Evolutionary conservation across 2,888 invertebrate genomes (phyloP), one percentile per base, ranked within the genome.

Genomic region (Drosophila subquinaria): DNA sequence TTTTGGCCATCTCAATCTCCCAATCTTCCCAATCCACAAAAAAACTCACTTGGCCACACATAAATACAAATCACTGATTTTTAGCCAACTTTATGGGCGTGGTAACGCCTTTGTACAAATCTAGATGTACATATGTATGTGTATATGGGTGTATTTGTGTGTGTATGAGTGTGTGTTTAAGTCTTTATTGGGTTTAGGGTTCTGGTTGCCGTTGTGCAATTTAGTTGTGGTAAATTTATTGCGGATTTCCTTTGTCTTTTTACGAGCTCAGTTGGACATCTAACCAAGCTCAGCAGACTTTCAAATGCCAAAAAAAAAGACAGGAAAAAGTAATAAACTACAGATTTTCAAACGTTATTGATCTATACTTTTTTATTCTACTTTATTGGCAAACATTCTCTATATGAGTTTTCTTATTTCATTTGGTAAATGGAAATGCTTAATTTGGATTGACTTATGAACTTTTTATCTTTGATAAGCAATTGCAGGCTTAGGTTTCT

Each of bases 21-120:
- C 38, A 33, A 11, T 36, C 55, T 35, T 69, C 50, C 52, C 61
- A 45, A 45, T 48, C 50, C 65, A 23, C 23, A 23, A 27, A 57
- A 60, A 67, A 66, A 56, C 67, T 70, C 67, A 68, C 69, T 76
- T 61, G 71, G 82, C 80, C 76, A 87, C 84, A 87, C 80, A 82
- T 75, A 87, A 78, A 82, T 75, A 74, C 81, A 81, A 86, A 88
- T 86, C 88, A 82, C 88, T 82, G 88, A 82, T 78, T 86, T 81
- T 75, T 81, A 72, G 74, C 53, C 68, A 80, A 73, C 70, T 61
- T 67, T 68, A 60, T 82, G 85, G 86, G 86, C 87, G 89, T 86
- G 87, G 87, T 64, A 73, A 72, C 78, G 69, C 77, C 68, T 40
- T 60, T 57, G 36, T 70, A 51, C 52, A 62, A 63, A 47, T 60